Evolutionary conservation across 37 sponge, comb jelly and placozoan species (phyloP), one percentile per base, ranked within the genome.

Genomic region (Halichondria panicea): DNA sequence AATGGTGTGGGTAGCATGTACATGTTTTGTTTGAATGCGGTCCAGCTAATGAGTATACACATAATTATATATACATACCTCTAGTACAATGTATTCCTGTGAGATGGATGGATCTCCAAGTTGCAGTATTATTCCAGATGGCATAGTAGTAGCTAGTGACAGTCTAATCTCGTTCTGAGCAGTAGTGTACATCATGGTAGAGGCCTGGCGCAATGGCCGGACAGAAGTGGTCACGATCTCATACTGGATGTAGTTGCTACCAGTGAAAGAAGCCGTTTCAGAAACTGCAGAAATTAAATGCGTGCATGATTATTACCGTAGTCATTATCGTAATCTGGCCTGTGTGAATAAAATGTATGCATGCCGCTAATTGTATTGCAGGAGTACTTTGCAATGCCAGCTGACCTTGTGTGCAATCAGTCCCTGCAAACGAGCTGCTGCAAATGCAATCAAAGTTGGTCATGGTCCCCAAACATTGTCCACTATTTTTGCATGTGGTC

Each of bases 401-500:
- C 74, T 58, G 48, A 91, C 92, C 58, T 57, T 79, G 33, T n/a
- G 59, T 64, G 43, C 92, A 91, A 13, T 56, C 70, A 5, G 42
- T 4, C 13, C 92, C 92, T 65, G 80, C 36, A 56, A 46, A 83
- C 25, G 41, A 28, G n/a, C 43, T 70, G 0, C 59, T 48, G 70
- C 87, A 82, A 3, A 35, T 71, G 64, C 84, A 91, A 39, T 22
- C 36, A 59, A 62, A 74, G 36, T 56, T 63, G 11, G 22, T 70
- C 70, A 68, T 52, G 27, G 18, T 45, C 35, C 83, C 88, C 66
- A 83, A 34, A 75, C 92, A 91, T 27, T 52, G 68, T n/a, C 79
- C 92, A 50, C 64, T 65, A 52, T 86, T 78, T 33, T 42, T 54
- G 55, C 92, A 91, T 27, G n/a, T n/a, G n/a, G n/a, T n/a, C n/a